Conservation (phyloP, 2,113 vertebrate genomes). For the Pristiophorus japonicus region DNA sequence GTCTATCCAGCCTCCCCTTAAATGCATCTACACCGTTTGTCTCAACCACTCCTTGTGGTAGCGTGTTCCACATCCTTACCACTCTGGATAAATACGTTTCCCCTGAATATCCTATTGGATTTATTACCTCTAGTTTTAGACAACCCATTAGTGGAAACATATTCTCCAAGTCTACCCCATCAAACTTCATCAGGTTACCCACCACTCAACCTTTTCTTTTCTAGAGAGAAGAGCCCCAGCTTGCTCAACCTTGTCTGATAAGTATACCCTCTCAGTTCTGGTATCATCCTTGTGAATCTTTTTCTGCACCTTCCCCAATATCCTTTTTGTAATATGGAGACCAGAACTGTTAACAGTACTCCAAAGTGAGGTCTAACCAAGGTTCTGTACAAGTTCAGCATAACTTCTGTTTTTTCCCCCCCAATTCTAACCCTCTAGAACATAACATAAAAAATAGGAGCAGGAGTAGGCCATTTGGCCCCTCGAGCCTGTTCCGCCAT, state of each 20-base stretch:
- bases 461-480: too few relatives aligned
- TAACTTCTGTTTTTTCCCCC: too few relatives aligned
- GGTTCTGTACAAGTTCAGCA: background rate
- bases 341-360: background rate
- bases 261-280: too few relatives aligned
- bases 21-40: too few relatives aligned
- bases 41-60: background rate
- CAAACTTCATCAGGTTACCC: background rate
- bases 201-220: background rate
- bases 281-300: too few relatives aligned
- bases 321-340: background rate
- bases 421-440: background rate
- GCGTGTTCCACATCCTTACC: background rate
- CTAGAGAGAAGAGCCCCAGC: too few relatives aligned
- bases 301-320: too few relatives aligned
- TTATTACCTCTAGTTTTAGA: background rate
- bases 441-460: too few relatives aligned
- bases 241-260: background rate
- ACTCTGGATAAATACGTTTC: background rate
- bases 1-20: too few relatives aligned
- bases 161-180: background rate
- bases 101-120: background rate
- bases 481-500: too few relatives aligned
- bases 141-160: background rate
- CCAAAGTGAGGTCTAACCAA: background rate